Evolutionary conservation across 2,113 vertebrate species (phyloP).

Genomic region (Strigops habroptila): DNA sequence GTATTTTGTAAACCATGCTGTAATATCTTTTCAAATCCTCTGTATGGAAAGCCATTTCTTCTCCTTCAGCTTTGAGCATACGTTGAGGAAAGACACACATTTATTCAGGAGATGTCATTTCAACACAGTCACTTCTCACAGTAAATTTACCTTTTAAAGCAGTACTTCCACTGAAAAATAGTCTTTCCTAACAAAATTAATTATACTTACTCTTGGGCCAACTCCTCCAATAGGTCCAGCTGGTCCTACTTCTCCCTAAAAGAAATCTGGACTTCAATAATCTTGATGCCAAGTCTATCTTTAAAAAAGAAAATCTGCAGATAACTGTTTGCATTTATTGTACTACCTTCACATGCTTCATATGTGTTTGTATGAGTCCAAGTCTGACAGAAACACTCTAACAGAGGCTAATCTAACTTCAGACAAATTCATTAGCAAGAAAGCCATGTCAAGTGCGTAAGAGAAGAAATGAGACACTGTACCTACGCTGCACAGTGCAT

Average conservation of each 20-base stretch:
- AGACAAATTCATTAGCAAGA: background rate
- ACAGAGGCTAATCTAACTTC: background rate
- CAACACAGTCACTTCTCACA: background rate
- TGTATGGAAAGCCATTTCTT: background rate
- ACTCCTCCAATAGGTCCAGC: conserved; percentile 81
- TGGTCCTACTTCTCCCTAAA: conserved; percentile 92
- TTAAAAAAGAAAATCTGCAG: background rate
- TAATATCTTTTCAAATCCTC: background rate
- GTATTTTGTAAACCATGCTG: background rate
- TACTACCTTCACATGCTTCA: background rate
- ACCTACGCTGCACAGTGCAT: background rate
- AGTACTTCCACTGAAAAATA: background rate
- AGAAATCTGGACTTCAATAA: conserved; percentile 2
- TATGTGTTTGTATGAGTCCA: background rate
- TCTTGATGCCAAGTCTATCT: background rate
- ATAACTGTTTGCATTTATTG: background rate
- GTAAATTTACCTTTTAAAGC: background rate
- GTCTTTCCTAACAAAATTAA: background rate
- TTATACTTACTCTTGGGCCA: conserved; percentile 84
- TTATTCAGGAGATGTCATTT: background rate
- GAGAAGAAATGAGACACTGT: background rate
- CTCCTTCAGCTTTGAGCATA: background rate
- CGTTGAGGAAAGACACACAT: background rate
- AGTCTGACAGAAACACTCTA: background rate
- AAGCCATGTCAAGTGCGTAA: background rate